Conservation (phyloP, 30 jellyfish, hydroid and myxozoan species). For the Haliclystus octoradiatus region DNA sequence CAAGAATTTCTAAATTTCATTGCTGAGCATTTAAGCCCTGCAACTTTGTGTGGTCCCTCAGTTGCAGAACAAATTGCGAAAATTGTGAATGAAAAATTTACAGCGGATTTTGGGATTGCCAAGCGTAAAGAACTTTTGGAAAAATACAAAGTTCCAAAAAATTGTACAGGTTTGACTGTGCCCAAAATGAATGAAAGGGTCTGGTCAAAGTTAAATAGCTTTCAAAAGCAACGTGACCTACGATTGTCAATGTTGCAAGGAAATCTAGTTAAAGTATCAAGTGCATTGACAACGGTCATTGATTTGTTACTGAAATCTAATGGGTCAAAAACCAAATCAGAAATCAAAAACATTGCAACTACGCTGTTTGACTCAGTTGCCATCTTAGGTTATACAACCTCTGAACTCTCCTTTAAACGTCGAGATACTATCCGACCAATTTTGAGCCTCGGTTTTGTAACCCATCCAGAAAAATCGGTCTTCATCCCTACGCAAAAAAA, state of each 20-base stretch:
- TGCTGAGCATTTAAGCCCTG: background rate
- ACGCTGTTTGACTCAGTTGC: constrained; percentile 24
- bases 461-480: too few species aligned
- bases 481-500: too few species aligned
- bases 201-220: constrained; percentile 12
- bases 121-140: constrained; percentile 19
- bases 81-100: constrained; percentile 22
- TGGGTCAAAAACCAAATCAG: background rate
- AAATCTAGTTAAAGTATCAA: background rate
- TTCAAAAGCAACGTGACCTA: background rate
- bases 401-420: constrained; percentile 23
- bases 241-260: constrained; percentile 3
- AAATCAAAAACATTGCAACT: constrained; percentile 17
- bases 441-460: too few species aligned
- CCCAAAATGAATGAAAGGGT: constrained; percentile 16
- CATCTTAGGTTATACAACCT: constrained; percentile 11
- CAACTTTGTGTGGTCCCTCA: background rate
- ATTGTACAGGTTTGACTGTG: constrained; percentile 14
- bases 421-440: too few species aligned
- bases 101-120: constrained; percentile 19
- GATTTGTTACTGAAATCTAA: constrained; percentile 7
- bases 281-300: background rate
- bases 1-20: too few species aligned
- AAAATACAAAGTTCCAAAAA: constrained; percentile 6
- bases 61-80: constrained; percentile 13